phyloP scores from a whole-genome alignment of 2,797 vertebrate species.

The Crocodylus rhombifer region DNA sequence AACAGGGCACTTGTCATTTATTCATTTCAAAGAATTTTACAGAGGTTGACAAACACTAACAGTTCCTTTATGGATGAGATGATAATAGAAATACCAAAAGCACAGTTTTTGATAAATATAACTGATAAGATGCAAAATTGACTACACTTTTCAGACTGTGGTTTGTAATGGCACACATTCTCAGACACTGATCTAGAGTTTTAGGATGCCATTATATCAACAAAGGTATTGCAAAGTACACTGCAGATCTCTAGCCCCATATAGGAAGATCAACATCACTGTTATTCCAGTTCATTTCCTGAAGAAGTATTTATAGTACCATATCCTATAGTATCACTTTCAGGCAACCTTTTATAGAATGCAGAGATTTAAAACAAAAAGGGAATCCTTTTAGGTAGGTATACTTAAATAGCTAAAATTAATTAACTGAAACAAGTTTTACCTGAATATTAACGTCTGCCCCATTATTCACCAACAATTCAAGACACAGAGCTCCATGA shows the following conservation, averaged over 20 bases:
- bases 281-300: background rate
- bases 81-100: background rate
- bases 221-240: background rate
- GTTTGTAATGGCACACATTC: background rate
- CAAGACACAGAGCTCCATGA: constrained; percentile 94
- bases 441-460: constrained; percentile 97
- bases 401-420: background rate
- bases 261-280: constrained; percentile 28
- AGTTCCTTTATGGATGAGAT: background rate
- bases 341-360: background rate
- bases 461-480: constrained; percentile 95
- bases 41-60: background rate
- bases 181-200: background rate
- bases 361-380: constrained; percentile 7
- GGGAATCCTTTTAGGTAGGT: background rate
- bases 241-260: constrained; percentile 3
- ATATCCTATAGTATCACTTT: background rate
- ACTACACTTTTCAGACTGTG: background rate
- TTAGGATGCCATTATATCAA: background rate
- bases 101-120: background rate
- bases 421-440: constrained; percentile 12
- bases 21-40: background rate
- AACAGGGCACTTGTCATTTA: background rate
- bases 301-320: background rate
- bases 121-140: background rate